Conservation (phyloP, 2,113 vertebrate genomes). For the Phoenicopterus ruber region DNA sequence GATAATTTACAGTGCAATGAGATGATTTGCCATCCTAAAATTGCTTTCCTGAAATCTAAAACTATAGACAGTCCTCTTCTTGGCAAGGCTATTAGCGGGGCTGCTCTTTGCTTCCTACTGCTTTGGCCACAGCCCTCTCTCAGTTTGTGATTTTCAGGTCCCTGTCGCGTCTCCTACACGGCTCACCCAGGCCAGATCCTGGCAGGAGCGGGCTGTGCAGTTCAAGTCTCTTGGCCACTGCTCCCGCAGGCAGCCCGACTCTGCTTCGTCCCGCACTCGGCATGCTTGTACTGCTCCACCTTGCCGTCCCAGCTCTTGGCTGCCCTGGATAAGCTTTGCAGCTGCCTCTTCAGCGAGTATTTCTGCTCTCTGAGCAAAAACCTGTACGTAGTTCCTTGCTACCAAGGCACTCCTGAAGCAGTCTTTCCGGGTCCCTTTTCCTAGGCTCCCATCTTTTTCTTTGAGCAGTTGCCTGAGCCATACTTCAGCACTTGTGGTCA, state of each 20-base stretch:
- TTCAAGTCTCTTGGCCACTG: background rate
- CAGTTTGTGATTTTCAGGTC: background rate
- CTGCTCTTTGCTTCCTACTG: background rate
- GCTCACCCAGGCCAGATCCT: background rate
- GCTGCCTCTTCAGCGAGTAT: accelerated
- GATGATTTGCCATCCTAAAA: conserved; percentile 36
- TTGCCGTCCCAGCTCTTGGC: accelerated
- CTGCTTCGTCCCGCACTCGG: accelerated
- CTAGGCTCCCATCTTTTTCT: background rate
- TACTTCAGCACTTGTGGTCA: background rate
- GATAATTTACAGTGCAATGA: conserved; percentile 8
- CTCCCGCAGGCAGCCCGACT: background rate
- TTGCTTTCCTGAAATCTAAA: conserved; percentile 16
- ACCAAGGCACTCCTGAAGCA: background rate
- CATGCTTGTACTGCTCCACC: background rate
- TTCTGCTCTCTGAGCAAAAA: background rate
- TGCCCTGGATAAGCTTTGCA: background rate
- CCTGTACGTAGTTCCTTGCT: background rate
- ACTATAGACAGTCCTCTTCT: background rate
- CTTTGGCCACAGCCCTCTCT: background rate
- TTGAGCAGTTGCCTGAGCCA: background rate
- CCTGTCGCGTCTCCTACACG: accelerated
- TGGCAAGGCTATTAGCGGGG: background rate
- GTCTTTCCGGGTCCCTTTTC: background rate
- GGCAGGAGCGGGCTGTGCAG: background rate